Percentiles rank a stretch among this genome's conserved stretches.
These are phyloP conservation scores for Eilema depressum DNA, from an alignment of 2,888 invertebrate genomes.

Conservation along the genomic window DNA sequence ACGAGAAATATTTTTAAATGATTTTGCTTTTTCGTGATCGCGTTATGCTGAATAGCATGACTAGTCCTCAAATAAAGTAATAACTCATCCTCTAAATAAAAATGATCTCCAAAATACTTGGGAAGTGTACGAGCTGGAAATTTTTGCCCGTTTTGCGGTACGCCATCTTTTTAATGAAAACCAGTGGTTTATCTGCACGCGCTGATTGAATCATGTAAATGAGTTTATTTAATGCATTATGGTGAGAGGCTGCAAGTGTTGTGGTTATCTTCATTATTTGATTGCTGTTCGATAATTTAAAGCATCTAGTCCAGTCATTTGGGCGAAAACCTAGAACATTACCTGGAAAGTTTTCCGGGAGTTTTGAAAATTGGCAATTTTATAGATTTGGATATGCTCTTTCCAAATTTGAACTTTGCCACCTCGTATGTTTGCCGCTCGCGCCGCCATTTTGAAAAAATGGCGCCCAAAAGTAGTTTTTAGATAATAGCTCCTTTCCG, in stretches of 20 bases:
- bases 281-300: neutral
- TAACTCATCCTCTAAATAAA: slow-evolving; percentile 1
- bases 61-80: slow-evolving; percentile 2
- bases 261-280: neutral
- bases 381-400: too few relatives aligned
- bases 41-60: neutral
- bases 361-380: too few relatives aligned
- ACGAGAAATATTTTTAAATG: neutral
- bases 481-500: too few relatives aligned
- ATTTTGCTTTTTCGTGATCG: neutral
- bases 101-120: neutral
- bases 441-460: too few relatives aligned
- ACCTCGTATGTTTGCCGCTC: too few relatives aligned
- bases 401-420: too few relatives aligned
- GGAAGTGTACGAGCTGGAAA: neutral
- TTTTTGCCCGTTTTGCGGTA: neutral
- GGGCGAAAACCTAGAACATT: too few relatives aligned
- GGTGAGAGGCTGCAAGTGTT: neutral
- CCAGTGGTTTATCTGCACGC: neutral
- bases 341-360: too few relatives aligned
- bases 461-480: too few relatives aligned
- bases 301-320: too few relatives aligned
- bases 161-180: neutral
- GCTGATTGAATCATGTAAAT: slow-evolving; percentile 4
- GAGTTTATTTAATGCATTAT: neutral